A percentile compares a stretch with the other conserved stretches of the same genome.
phyloP scores from a whole-genome alignment of 2,113 vertebrate genomes.

The Tragelaphus strepsiceros region DNA sequence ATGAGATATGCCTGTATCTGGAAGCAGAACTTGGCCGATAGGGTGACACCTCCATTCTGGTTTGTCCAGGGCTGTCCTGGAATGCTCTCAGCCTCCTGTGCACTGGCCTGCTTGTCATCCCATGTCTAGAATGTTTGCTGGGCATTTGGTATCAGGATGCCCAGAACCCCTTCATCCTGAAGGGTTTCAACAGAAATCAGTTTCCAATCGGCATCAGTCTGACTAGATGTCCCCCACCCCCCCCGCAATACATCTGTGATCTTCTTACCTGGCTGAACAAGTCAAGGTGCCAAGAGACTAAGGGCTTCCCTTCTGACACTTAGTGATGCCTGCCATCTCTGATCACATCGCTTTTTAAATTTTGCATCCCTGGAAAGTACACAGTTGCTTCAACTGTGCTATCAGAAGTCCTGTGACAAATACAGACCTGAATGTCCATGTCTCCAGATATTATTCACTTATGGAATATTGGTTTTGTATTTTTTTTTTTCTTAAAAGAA shows the following conservation, averaged over 20 bases:
- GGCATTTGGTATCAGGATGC: background rate
- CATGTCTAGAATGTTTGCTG: background rate
- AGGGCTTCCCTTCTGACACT: background rate
- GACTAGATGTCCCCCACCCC: too few relatives aligned
- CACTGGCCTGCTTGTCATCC: background rate
- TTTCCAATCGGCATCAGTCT: background rate
- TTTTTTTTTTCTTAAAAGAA: background rate
- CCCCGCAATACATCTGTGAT: background rate
- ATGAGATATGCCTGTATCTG: background rate
- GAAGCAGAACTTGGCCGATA: background rate
- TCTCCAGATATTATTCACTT: background rate
- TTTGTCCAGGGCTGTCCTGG: background rate
- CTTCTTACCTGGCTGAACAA: background rate
- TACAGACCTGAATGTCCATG: background rate
- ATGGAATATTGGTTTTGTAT: background rate
- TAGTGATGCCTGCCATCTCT: background rate
- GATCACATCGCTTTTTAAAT: background rate
- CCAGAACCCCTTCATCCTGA: background rate
- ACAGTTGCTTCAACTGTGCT: background rate
- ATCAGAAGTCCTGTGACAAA: background rate
- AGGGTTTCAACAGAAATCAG: background rate
- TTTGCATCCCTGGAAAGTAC: background rate
- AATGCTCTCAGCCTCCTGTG: background rate
- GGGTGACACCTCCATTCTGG: background rate
- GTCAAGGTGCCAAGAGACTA: too few relatives aligned